These are phyloP conservation scores for Helicoverpa armigera DNA, from an alignment of 1,140 invertebrate genomes.

Conservation along the genomic window DNA sequence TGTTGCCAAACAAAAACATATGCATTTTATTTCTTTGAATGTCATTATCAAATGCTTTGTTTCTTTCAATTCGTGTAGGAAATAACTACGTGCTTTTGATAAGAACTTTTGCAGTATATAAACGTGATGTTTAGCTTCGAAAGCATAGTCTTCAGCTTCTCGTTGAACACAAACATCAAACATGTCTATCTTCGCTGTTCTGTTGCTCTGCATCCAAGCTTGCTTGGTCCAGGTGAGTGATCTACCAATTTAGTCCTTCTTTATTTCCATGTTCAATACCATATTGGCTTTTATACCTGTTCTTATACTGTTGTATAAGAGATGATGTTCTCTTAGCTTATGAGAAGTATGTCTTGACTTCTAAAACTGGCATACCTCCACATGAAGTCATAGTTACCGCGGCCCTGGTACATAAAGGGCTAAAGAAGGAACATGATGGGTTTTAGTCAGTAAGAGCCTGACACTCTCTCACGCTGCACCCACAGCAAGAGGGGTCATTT, in stretches of 20 bases:
- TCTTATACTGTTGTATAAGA: too few species aligned
- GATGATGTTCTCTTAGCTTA: too few species aligned
- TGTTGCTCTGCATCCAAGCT: constrained; percentile 66
- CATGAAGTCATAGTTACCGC: too few species aligned
- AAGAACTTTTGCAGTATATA: constrained; percentile 10
- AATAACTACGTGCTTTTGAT: not conserved
- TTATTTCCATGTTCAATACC: too few species aligned
- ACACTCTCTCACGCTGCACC: too few species aligned
- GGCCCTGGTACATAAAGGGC: too few species aligned
- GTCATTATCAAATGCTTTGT: not conserved
- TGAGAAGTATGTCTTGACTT: too few species aligned
- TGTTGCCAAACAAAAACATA: not conserved
- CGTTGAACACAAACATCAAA: constrained; percentile 38
- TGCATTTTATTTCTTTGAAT: not conserved
- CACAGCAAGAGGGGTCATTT: too few species aligned
- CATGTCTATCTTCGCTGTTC: constrained; percentile 63
- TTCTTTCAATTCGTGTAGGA: not conserved
- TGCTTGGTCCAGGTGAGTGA: constrained; percentile 65
- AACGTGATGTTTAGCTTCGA: not conserved
- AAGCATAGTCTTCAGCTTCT: constrained; percentile 23
- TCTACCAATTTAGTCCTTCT: not conserved
- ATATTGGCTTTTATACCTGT: too few species aligned
- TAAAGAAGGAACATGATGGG: too few species aligned
- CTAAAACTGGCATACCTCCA: too few species aligned
- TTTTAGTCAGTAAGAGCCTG: too few species aligned